These are phyloP conservation scores for Maniola jurtina DNA, from an alignment of 1,140 invertebrate species.

Conservation along the genomic window DNA sequence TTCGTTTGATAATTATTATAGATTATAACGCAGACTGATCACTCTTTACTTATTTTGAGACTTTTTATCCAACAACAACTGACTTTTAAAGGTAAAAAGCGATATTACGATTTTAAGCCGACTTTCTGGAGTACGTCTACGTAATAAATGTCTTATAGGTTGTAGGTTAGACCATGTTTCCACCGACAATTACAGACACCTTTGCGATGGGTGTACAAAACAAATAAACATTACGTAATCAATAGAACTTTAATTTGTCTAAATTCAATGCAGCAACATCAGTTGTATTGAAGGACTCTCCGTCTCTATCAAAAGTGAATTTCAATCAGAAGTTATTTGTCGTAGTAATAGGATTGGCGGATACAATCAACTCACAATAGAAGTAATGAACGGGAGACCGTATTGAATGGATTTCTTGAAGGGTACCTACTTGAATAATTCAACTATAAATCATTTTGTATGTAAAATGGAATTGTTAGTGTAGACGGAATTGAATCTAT, in stretches of 20 bases:
- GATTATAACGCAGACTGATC: too few species aligned
- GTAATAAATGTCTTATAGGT: too few species aligned
- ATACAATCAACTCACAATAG: constrained; percentile 14
- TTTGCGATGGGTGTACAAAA: neutral
- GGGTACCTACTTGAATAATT: constrained; percentile 4
- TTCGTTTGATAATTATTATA: too few species aligned
- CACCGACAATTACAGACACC: too few species aligned
- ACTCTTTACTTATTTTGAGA: too few species aligned
- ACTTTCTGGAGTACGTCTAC: too few species aligned
- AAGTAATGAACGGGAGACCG: constrained; percentile 14
- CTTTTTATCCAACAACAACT: too few species aligned
- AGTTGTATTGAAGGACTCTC: neutral
- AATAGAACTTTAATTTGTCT: neutral
- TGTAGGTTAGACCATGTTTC: too few species aligned
- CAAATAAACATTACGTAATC: neutral
- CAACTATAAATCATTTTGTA: constrained; percentile 6
- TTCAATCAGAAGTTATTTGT: constrained; percentile 13
- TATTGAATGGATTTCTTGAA: constrained; percentile 1
- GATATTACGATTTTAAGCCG: too few species aligned
- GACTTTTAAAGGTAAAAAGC: too few species aligned
- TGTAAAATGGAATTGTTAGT: neutral
- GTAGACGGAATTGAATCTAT: neutral
- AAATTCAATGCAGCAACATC: neutral
- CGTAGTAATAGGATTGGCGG: constrained; percentile 9
- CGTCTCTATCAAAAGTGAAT: neutral